Evolutionary conservation across 2,888 invertebrate genomes (phyloP).

Genomic region (Hirtodrosophila duncani): DNA sequence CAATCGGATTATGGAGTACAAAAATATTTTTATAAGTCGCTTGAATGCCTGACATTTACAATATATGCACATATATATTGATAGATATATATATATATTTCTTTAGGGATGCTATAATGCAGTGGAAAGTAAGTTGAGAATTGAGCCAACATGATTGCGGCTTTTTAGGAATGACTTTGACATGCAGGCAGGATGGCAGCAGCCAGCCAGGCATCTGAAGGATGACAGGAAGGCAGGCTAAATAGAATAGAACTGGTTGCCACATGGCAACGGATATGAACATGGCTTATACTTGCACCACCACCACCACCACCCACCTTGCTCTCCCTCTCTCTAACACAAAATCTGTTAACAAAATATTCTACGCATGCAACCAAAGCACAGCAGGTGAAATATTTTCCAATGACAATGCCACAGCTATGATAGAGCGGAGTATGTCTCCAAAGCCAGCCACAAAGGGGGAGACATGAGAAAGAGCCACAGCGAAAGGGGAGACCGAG

Average conservation of each 20-base stretch:
- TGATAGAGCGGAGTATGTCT: no score
- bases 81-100: no score
- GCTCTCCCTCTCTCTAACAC: neutral
- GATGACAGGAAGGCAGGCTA: no score
- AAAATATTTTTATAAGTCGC: no score
- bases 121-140: no score
- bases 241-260: no score
- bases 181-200: conserved; percentile 19
- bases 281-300: conserved; percentile 4
- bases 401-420: conserved; percentile 23
- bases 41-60: no score
- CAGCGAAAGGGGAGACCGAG: no score
- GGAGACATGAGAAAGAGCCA: no score
- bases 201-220: conserved; percentile 13
- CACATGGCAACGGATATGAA: conserved; percentile 35
- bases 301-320: neutral
- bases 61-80: no score
- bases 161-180: conserved; percentile 43
- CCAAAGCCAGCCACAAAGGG: conserved; percentile 1
- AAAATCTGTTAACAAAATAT: conserved; percentile 23
- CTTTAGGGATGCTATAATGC: no score
- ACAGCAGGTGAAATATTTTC: conserved; percentile 12
- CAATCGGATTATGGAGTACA: no score
- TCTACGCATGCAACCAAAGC: conserved; percentile 2
- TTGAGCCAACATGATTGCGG: conserved; percentile 48